These are phyloP conservation scores for Acanthiza pusilla DNA, from an alignment of 2,797 vertebrate species.

Conservation along the genomic window DNA sequence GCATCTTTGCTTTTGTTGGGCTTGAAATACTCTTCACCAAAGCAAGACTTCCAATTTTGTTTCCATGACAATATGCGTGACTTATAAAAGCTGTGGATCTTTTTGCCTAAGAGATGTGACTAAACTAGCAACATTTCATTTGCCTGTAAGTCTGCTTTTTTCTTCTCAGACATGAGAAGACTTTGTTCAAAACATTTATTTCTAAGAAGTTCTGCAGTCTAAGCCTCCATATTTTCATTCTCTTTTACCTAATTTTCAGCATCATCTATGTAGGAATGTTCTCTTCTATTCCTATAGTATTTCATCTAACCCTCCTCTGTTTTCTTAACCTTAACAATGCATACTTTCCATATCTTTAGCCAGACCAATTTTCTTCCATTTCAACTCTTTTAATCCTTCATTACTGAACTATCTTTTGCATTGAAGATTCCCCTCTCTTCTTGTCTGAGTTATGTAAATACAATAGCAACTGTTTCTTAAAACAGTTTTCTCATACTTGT, in stretches of 20 bases:
- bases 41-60: slow-evolving; percentile 28
- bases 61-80: slow-evolving; percentile 48
- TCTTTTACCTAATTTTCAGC: background rate
- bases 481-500: background rate
- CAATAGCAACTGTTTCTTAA: background rate
- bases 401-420: background rate
- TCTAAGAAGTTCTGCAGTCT: background rate
- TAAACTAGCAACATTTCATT: background rate
- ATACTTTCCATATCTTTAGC: background rate
- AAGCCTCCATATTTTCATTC: background rate
- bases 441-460: background rate
- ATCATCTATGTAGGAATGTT: background rate
- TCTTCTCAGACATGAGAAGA: background rate
- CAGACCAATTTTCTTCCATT: background rate
- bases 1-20: slow-evolving; percentile 10
- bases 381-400: background rate
- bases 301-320: background rate
- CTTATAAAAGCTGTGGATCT: slow-evolving; percentile 19
- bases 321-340: background rate
- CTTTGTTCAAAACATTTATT: background rate
- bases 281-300: background rate
- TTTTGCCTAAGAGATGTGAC: background rate
- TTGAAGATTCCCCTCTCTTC: background rate
- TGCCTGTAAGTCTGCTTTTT: background rate
- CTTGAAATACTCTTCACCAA: background rate